Percentiles rank a stretch among this genome's conserved stretches.
These are phyloP conservation scores for Aplysina aerophoba DNA, from an alignment of 37 sponge, comb jelly and placozoan species.

Conservation along the genomic window DNA sequence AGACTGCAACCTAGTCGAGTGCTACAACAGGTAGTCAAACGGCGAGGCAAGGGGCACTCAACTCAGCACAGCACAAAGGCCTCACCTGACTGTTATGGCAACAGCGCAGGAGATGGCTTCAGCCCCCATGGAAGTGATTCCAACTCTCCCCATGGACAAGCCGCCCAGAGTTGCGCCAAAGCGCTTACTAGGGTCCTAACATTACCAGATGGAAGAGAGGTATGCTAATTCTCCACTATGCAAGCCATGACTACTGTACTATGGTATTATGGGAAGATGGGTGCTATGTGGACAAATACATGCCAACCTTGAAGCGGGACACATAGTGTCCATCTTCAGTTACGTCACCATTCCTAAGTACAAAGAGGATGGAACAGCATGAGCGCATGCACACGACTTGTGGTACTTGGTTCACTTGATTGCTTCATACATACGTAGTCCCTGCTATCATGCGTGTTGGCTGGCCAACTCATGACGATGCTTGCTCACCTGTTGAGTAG, in stretches of 20 bases:
- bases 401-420: no score
- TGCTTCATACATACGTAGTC: no score
- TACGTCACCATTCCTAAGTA: constrained; percentile 67
- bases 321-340: constrained; percentile 67
- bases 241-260: no score
- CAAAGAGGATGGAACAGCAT: not conserved
- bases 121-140: constrained; percentile 43
- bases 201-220: no score
- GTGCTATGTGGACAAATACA: not conserved
- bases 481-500: constrained; percentile 73
- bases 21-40: not conserved
- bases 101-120: constrained; percentile 40
- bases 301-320: constrained; percentile 59
- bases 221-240: no score
- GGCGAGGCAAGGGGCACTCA: not conserved
- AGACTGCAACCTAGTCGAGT: not conserved
- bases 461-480: not conserved
- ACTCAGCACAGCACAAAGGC: not conserved
- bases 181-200: constrained; percentile 65
- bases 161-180: constrained; percentile 66
- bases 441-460: not conserved
- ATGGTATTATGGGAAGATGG: no score
- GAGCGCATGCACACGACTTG: not conserved
- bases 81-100: constrained; percentile 65
- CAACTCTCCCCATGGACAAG: constrained; percentile 81